Conservation (phyloP, 2,797 vertebrate genomes). For the Phataginus tetradactyla region DNA sequence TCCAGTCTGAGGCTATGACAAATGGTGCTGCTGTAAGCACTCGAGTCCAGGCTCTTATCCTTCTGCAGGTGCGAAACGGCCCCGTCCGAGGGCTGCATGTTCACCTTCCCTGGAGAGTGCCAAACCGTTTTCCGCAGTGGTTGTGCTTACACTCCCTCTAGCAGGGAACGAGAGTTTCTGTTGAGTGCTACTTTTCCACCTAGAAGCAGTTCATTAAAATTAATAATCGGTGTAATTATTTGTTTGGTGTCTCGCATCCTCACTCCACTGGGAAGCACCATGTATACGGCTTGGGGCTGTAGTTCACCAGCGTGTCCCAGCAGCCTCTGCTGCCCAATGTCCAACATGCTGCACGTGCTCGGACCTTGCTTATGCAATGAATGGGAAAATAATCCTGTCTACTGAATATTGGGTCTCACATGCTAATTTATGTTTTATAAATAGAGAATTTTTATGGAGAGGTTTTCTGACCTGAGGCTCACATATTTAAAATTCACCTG, state of each 20-base stretch:
- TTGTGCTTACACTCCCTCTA: background rate
- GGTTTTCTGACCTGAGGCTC: background rate
- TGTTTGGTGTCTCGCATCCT: background rate
- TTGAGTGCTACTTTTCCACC: background rate
- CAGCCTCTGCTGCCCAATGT: rapidly evolving
- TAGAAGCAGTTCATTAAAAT: background rate
- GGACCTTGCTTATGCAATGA: background rate
- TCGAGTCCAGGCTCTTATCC: background rate
- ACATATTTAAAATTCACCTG: background rate
- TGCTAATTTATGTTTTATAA: background rate
- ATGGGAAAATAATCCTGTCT: background rate
- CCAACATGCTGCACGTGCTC: background rate
- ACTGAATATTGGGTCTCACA: background rate
- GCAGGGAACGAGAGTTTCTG: background rate
- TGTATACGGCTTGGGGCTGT: too few species aligned
- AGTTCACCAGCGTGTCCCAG: rapidly evolving
- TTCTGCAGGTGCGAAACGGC: background rate
- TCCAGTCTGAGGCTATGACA: background rate
- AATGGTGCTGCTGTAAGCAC: background rate
- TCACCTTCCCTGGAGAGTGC: background rate
- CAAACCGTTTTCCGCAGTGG: background rate
- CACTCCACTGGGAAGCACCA: background rate
- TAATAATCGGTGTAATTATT: background rate
- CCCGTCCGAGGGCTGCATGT: background rate
- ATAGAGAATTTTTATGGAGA: background rate